These are phyloP conservation scores for Sinella curviseta DNA, from an alignment of 1,140 invertebrate species.

Conservation along the genomic window DNA sequence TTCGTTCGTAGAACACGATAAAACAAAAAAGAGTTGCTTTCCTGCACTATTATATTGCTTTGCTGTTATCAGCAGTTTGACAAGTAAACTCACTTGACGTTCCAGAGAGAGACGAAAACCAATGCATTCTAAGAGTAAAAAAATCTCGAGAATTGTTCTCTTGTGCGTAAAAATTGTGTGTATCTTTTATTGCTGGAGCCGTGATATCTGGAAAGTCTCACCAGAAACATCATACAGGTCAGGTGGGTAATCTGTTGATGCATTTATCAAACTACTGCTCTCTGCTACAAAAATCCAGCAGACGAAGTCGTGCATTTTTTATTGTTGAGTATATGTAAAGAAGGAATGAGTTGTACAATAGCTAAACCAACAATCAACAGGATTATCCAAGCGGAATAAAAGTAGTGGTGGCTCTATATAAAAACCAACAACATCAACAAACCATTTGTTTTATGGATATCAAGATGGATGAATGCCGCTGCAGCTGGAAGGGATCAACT, in stretches of 20 bases:
- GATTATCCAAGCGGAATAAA: conserved; percentile 18
- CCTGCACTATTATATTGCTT: not conserved
- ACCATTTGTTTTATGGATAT: not conserved
- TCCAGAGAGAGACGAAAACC: not conserved
- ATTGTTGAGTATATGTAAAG: not conserved
- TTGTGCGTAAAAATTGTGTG: no score
- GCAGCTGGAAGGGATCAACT: conserved; percentile 8
- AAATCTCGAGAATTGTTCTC: not conserved
- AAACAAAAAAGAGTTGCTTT: not conserved
- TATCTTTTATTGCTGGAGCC: no score
- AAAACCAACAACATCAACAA: not conserved
- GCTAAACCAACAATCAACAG: not conserved
- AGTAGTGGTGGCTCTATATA: not conserved
- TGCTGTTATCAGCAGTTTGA: not conserved
- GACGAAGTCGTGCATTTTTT: no score
- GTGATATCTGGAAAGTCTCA: not conserved
- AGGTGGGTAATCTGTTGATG: no score
- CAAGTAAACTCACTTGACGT: conserved; percentile 5
- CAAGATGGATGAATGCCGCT: no score
- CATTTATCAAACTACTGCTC: no score
- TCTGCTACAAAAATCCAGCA: no score
- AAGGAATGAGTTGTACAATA: not conserved
- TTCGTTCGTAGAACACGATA: no score
- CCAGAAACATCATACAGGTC: no score
- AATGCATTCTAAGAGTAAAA: no score